phyloP scores from a whole-genome alignment of 2,113 vertebrate species.

The Crotalus helleri region DNA sequence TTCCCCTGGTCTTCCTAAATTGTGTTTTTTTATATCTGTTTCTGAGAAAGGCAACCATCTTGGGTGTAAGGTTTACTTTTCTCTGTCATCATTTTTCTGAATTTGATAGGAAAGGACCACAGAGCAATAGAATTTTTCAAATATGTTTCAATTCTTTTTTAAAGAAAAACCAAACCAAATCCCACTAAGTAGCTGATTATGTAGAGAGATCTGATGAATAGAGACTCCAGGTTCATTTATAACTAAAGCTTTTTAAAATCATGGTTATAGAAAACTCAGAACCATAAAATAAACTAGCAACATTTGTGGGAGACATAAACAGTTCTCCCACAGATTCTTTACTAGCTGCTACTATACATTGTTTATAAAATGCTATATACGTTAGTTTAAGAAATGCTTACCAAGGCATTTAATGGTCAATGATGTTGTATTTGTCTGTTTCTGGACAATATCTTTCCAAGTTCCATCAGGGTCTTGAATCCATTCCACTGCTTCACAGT shows the following conservation, averaged over 20 bases:
- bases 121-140: background rate
- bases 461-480: constrained; percentile 84
- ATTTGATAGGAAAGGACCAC: background rate
- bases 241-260: background rate
- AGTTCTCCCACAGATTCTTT: background rate
- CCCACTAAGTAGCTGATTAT: background rate
- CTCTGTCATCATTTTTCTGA: background rate
- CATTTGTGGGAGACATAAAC: background rate
- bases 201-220: background rate
- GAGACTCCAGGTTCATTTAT: background rate
- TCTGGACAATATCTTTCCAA: constrained; percentile 78
- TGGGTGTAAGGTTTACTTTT: background rate
- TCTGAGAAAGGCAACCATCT: background rate
- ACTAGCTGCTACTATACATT: background rate
- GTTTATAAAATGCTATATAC: background rate
- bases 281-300: background rate
- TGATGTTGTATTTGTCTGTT: constrained; percentile 39
- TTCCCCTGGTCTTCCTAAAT: too few species aligned
- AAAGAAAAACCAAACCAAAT: background rate
- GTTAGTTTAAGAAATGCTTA: constrained; percentile 42
- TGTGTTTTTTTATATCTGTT: background rate
- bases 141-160: background rate
- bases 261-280: background rate
- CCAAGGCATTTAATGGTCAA: constrained; percentile 51
- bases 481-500: constrained; percentile 83